A percentile compares a stretch with the other conserved stretches of the same genome.
These are phyloP conservation scores for Trissonchulus latispiculum DNA, from an alignment of 2,888 invertebrate genomes.

Conservation along the genomic window DNA sequence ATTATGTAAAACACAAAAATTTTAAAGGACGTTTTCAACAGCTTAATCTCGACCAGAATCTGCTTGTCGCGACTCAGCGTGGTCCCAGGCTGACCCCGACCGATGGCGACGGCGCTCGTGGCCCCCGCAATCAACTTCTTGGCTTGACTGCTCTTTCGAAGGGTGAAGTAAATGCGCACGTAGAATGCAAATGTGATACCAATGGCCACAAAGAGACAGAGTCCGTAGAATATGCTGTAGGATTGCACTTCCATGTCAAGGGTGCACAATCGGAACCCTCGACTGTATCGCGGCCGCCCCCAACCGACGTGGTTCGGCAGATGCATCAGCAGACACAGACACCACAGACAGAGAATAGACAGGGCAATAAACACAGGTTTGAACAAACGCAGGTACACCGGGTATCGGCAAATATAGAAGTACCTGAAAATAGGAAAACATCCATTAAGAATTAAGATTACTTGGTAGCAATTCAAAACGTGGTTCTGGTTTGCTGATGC, in stretches of 20 bases:
- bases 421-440: too few species aligned
- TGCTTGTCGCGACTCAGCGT: slow-evolving; percentile 5
- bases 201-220: slow-evolving; percentile 30
- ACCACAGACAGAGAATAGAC: too few species aligned
- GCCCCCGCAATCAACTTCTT: not conserved
- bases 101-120: not conserved
- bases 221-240: slow-evolving; percentile 33
- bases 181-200: slow-evolving; percentile 30
- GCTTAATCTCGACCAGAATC: slow-evolving; percentile 29
- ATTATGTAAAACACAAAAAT: slow-evolving; percentile 33
- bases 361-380: too few species aligned
- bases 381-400: too few species aligned
- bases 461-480: too few species aligned
- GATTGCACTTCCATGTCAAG: slow-evolving; percentile 34
- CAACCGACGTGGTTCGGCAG: slow-evolving; percentile 34
- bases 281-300: slow-evolving; percentile 35
- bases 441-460: too few species aligned
- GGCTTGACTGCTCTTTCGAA: slow-evolving; percentile 11
- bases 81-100: not conserved
- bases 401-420: too few species aligned
- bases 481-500: too few species aligned
- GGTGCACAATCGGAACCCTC: too few species aligned
- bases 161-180: slow-evolving; percentile 28
- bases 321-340: slow-evolving; percentile 7
- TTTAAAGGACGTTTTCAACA: slow-evolving; percentile 33